Evolutionary conservation across 1,140 invertebrate genomes (phyloP), one percentile per base, ranked within the genome.

Genomic region (Hylaeus anthracinus): DNA sequence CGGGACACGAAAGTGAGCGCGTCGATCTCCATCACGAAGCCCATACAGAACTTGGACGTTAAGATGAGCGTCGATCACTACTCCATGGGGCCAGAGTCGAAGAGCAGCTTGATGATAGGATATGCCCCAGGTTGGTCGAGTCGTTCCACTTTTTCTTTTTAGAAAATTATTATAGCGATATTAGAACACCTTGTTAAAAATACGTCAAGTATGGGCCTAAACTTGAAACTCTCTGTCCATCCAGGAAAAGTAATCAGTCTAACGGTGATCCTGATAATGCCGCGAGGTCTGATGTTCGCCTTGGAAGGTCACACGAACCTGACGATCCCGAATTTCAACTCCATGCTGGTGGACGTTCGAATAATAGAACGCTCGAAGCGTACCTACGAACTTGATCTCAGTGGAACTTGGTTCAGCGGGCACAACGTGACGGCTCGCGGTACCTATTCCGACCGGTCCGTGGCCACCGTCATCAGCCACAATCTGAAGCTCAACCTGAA

Each of bases 371-470:
- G 94, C 84, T 87, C 88, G 2, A 87, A 89, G 39, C 93, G 94
- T 15, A 94, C 95, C 61, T 96, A 95, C 86, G 94, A 95, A 93
- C 89, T 97, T 5, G 95, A 96, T 61, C 93, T 96, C 51, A 93
- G 94, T 4, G 96, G 96, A 0, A 94, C 95, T 0, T 97, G 96
- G 96, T 97, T 97, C 88, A 97, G 96, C 75, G 96, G 96, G 2
- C 95, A 97, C 71, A 96, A 95, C 60, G 93, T 96, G 45, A 95
- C 95, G 5, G 92, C 95, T 0, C 94, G 95, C 61, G 97, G 96
- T 1, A 94, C 95, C 6, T 97, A 97, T 86, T 94, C 95, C 69
- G 96, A 97, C 88, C 94, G 94, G 84, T 97, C 96, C 0, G 95
- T 94, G 4, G 91, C 94, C 0, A 93, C 94, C 8, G 90, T 95